Percentiles rank a stretch among this genome's conserved stretches.
These are phyloP conservation scores for Notarius lentiginosus DNA, from an alignment of 2,113 vertebrate species.

Conservation along the genomic window DNA sequence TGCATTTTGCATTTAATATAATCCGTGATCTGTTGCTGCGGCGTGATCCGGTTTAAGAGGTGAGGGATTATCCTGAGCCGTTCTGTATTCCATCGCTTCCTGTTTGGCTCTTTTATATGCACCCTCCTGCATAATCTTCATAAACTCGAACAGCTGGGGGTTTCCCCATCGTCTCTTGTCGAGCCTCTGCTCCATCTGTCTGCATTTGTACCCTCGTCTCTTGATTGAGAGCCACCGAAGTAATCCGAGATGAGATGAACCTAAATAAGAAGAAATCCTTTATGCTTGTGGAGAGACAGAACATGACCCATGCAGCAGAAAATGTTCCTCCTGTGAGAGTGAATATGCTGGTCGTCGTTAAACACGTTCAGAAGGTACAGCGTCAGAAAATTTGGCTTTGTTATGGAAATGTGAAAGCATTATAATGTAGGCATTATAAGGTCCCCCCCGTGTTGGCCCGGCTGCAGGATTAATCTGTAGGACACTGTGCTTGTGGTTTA, in stretches of 20 bases:
- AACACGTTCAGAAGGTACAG: background rate
- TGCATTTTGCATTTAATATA: background rate
- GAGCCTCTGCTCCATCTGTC: background rate
- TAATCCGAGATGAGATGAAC: background rate
- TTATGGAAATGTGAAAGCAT: background rate
- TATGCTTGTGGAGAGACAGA: background rate
- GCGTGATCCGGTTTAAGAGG: background rate
- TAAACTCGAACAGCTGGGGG: background rate
- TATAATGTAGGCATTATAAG: too few relatives aligned
- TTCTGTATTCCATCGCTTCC: background rate
- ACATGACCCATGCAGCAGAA: background rate
- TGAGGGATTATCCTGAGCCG: background rate
- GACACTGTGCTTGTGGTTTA: background rate
- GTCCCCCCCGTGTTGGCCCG: too few relatives aligned
- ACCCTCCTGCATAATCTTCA: background rate
- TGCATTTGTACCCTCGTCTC: background rate
- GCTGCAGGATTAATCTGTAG: background rate
- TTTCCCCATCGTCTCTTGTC: background rate
- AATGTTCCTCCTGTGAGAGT: background rate
- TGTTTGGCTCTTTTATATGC: background rate
- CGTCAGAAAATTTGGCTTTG: background rate
- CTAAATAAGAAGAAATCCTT: background rate
- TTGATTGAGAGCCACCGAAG: background rate
- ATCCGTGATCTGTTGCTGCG: background rate
- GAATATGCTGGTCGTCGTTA: background rate